Evolutionary conservation across 2,888 invertebrate genomes (phyloP).

Genomic region (Gordius sp.): DNA sequence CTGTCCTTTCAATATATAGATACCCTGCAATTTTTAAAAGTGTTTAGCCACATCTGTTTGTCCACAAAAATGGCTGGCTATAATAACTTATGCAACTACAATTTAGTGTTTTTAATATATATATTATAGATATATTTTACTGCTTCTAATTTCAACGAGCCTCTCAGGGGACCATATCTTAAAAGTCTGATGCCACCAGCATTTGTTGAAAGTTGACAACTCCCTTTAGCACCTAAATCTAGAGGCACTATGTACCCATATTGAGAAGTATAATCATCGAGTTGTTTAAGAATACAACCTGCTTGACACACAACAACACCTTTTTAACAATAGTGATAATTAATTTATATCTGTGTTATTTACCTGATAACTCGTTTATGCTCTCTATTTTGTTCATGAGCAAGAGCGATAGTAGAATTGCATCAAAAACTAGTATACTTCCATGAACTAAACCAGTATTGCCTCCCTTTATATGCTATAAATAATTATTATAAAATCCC

Average conservation of each 20-base stretch:
- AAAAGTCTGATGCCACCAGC: constrained; percentile 78
- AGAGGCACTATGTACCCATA: constrained; percentile 65
- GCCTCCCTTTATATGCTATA: constrained; percentile 46
- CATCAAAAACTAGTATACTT: constrained; percentile 83
- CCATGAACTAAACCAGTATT: constrained; percentile 87
- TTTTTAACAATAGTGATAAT: no score
- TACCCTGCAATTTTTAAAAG: no score
- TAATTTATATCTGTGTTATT: background rate
- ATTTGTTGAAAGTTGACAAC: constrained; percentile 58
- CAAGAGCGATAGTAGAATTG: constrained; percentile 56
- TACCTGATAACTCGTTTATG: constrained; percentile 56
- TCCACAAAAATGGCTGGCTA: no score
- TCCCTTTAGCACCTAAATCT: constrained; percentile 78
- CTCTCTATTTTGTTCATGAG: constrained; percentile 57
- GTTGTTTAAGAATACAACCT: constrained; percentile 64
- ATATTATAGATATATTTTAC: no score
- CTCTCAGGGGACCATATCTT: constrained; percentile 77
- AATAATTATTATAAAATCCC: constrained; percentile 18
- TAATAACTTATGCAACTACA: no score
- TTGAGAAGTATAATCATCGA: constrained; percentile 47
- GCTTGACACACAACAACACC: constrained; percentile 42
- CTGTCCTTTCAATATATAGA: no score
- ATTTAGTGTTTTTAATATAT: no score
- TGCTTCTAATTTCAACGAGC: constrained; percentile 63
- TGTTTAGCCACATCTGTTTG: no score